phyloP scores from a whole-genome alignment of 2,113 vertebrate species.

The Bambusicola thoracicus region DNA sequence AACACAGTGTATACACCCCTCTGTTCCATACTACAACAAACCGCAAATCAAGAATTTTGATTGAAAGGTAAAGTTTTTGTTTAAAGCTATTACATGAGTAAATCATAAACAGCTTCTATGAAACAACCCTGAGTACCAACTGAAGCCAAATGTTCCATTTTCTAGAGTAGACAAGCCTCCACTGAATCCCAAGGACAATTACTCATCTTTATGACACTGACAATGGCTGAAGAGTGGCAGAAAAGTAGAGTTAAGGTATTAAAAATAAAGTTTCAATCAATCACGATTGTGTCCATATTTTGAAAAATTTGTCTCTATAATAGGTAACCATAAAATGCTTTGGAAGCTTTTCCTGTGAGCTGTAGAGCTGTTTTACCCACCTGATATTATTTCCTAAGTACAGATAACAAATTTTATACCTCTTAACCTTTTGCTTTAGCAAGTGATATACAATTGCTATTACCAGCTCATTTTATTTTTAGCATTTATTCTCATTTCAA shows the following conservation, averaged over 20 bases:
- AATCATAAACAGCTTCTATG: not conserved
- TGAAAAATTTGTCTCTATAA: not conserved
- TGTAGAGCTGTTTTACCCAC: not conserved
- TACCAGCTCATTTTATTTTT: not conserved
- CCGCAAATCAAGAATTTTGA: not conserved
- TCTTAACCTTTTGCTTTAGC: not conserved
- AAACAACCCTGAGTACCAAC: constrained; percentile 12
- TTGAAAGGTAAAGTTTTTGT: constrained; percentile 46
- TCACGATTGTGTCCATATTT: not conserved
- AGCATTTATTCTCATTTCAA: not conserved
- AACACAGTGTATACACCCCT: not conserved
- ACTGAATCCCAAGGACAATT: not conserved
- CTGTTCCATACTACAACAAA: not conserved
- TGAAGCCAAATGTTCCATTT: constrained; percentile 14
- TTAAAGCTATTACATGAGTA: constrained; percentile 46
- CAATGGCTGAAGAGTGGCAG: not conserved
- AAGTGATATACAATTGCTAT: not conserved
- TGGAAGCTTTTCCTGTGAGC: not conserved
- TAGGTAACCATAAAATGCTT: not conserved
- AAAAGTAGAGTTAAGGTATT: not conserved
- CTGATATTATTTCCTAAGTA: too few relatives aligned
- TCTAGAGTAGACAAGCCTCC: constrained; percentile 21
- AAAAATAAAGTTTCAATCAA: not conserved
- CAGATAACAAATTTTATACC: not conserved
- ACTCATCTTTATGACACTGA: constrained; percentile 29